Evolutionary conservation across 2,113 vertebrate genomes (phyloP).

Genomic region (Chascanopsetta lugubris): DNA sequence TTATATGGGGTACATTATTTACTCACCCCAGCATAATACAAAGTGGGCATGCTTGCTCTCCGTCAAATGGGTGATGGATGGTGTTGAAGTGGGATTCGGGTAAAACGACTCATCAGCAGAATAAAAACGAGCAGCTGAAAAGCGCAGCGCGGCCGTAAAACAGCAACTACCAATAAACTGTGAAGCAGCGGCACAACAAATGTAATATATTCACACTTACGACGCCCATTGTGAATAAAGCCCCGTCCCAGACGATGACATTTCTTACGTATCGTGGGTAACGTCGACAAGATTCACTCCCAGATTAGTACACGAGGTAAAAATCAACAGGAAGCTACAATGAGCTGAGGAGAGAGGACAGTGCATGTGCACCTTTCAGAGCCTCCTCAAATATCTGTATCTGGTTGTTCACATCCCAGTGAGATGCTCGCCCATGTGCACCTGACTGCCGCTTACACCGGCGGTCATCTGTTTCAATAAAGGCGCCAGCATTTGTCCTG

Average conservation of each 20-base stretch:
- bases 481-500: constrained; percentile 28
- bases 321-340: not conserved
- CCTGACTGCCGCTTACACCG: constrained; percentile 46
- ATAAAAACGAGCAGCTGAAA: not conserved
- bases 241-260: not conserved
- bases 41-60: not conserved
- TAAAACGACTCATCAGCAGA: not conserved
- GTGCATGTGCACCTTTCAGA: too few relatives aligned
- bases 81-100: not conserved
- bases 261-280: not conserved
- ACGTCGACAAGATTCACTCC: not conserved
- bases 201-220: not conserved
- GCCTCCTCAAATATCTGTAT: not conserved
- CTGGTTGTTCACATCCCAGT: constrained; percentile 27
- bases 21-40: not conserved
- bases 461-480: constrained; percentile 64
- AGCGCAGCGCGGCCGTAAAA: not conserved
- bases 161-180: not conserved
- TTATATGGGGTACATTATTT: constrained; percentile 17
- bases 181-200: not conserved
- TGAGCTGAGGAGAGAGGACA: not conserved
- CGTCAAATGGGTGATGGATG: constrained; percentile 9
- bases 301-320: not conserved
- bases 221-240: not conserved
- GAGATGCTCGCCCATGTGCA: constrained; percentile 25